A percentile compares a stretch with the other conserved stretches of the same genome.
Conservation (phyloP, 1,140 invertebrate species). For the Chionoecetes opilio region DNA sequence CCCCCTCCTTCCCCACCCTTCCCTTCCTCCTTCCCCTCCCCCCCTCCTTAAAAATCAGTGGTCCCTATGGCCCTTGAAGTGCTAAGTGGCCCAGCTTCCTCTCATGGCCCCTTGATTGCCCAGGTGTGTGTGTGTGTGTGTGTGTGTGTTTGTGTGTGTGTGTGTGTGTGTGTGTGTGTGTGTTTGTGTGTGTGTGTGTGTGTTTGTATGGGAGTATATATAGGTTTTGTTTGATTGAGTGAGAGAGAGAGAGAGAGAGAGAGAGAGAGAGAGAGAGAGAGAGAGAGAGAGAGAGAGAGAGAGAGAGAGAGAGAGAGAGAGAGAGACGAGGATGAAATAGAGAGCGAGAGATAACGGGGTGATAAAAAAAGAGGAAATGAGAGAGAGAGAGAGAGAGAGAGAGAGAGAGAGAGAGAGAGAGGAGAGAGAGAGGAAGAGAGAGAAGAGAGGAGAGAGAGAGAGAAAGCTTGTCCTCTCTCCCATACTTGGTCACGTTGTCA, state of each 20-base stretch:
- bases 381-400: too few species aligned
- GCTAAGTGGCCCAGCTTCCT: too few species aligned
- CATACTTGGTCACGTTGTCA: too few species aligned
- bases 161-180: too few species aligned
- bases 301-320: background rate
- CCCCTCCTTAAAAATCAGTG: background rate
- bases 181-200: too few species aligned
- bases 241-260: slow-evolving; percentile 8
- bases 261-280: background rate
- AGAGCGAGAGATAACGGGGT: too few species aligned
- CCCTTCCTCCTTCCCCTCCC: background rate
- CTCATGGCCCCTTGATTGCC: too few species aligned
- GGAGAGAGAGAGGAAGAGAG: background rate
- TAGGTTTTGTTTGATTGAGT: background rate
- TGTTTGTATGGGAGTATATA: too few species aligned
- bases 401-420: too few species aligned
- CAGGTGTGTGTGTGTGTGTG: too few species aligned
- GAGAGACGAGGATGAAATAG: background rate
- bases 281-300: background rate
- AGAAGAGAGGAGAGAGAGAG: background rate
- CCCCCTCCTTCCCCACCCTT: background rate
- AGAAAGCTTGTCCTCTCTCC: background rate
- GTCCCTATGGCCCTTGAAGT: background rate
- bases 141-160: too few species aligned
- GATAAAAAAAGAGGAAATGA: too few species aligned